Evolutionary conservation across 30 jellyfish, hydroid and myxozoan genomes (phyloP).

Genomic region (Cassiopea xamachana): DNA sequence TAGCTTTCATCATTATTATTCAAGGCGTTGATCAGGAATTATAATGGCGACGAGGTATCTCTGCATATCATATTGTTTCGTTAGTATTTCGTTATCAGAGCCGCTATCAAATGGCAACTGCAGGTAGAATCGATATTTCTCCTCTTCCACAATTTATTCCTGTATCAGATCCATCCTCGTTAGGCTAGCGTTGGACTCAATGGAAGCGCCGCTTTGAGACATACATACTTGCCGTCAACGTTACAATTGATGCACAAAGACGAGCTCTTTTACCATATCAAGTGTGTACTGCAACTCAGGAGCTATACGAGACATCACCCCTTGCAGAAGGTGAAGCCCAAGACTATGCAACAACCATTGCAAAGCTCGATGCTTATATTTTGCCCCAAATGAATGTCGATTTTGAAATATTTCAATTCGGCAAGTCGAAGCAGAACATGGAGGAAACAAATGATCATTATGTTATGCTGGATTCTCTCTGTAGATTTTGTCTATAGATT

Average conservation of each 20-base stretch:
- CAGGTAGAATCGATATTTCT: not conserved
- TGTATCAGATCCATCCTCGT: not conserved
- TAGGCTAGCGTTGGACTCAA: not conserved
- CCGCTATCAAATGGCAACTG: not conserved
- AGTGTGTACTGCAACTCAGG: not conserved
- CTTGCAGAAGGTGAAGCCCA: not conserved
- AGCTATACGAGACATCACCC: not conserved
- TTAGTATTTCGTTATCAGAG: not conserved
- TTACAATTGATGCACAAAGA: not conserved
- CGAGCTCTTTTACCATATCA: not conserved
- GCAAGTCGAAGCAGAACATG: not conserved
- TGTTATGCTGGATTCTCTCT: no score
- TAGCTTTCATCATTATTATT: not conserved
- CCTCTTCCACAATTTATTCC: not conserved
- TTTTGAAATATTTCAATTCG: not conserved
- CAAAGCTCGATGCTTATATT: not conserved
- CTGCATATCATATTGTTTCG: not conserved
- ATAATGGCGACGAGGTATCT: not conserved
- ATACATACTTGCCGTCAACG: not conserved
- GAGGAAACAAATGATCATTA: not conserved
- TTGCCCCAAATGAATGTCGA: not conserved
- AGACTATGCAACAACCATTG: not conserved
- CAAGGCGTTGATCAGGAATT: not conserved
- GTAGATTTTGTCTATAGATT: no score
- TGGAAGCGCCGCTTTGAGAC: not conserved